Evolutionary conservation across 2,113 vertebrate species (phyloP).

Genomic region (Stictonetta naevosa): DNA sequence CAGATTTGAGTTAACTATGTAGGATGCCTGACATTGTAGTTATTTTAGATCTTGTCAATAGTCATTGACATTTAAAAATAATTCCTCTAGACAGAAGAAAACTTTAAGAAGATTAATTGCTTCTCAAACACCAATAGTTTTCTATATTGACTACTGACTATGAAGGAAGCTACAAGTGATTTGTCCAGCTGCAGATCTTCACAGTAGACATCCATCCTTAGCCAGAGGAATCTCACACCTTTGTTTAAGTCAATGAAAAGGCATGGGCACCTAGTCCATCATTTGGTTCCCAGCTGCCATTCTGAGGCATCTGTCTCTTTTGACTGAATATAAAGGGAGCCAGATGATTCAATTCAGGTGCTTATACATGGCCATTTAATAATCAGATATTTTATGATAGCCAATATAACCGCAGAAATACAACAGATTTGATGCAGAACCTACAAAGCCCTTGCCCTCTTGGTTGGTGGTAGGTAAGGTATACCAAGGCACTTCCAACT

Average conservation of each 20-base stretch:
- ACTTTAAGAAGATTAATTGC: background rate
- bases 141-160: background rate
- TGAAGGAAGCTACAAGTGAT: background rate
- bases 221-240: background rate
- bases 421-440: background rate
- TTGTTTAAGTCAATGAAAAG: background rate
- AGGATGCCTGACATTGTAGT: too few relatives aligned
- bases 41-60: background rate
- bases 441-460: background rate
- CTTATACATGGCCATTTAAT: background rate
- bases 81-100: background rate
- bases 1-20: background rate
- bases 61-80: background rate
- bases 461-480: background rate
- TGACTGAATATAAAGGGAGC: background rate
- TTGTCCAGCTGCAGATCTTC: background rate
- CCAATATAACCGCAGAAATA: background rate
- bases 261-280: fast-evolving
- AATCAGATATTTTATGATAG: background rate
- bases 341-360: background rate
- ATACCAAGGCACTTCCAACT: background rate
- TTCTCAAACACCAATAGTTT: background rate
- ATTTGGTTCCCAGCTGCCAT: background rate
- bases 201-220: background rate
- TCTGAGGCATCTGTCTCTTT: background rate